Evolutionary conservation across 64 coral and sea anemone genomes (phyloP).

Genomic region (Montipora foliosa): DNA sequence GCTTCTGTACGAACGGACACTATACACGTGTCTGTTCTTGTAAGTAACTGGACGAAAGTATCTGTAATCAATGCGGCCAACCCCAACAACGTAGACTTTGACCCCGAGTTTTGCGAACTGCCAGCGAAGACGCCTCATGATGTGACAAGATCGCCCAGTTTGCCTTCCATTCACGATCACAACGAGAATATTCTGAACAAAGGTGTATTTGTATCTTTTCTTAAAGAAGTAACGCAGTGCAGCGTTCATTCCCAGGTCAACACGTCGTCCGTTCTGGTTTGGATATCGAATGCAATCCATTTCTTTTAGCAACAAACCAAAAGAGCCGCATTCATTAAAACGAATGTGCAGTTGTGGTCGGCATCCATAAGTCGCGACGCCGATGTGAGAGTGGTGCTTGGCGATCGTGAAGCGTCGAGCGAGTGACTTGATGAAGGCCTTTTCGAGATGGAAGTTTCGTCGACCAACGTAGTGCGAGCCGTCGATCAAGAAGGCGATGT

Average conservation of each 20-base stretch:
- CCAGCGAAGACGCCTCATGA: no score
- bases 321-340: constrained; percentile 36
- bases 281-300: constrained; percentile 41
- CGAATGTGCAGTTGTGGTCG: constrained; percentile 12
- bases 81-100: constrained; percentile 29
- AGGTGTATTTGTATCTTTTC: no score
- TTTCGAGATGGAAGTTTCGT: constrained; percentile 68
- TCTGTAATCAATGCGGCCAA: constrained; percentile 21
- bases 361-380: constrained; percentile 52
- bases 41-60: constrained; percentile 30
- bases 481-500: constrained; percentile 77
- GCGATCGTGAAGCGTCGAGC: constrained; percentile 41
- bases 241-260: constrained; percentile 20
- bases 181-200: no score
- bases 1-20: no score
- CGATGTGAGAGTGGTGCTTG: constrained; percentile 48
- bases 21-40: constrained; percentile 6
- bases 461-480: constrained; percentile 59
- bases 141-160: no score
- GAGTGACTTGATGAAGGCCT: constrained; percentile 54
- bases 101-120: constrained; percentile 11
- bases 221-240: not conserved
- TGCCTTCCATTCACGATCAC: no score
- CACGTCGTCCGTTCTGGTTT: constrained; percentile 20
- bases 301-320: not conserved